Base-by-base conservation (phyloP, 2,888 invertebrate genomes). In the Leptopilina myrica region DNA sequence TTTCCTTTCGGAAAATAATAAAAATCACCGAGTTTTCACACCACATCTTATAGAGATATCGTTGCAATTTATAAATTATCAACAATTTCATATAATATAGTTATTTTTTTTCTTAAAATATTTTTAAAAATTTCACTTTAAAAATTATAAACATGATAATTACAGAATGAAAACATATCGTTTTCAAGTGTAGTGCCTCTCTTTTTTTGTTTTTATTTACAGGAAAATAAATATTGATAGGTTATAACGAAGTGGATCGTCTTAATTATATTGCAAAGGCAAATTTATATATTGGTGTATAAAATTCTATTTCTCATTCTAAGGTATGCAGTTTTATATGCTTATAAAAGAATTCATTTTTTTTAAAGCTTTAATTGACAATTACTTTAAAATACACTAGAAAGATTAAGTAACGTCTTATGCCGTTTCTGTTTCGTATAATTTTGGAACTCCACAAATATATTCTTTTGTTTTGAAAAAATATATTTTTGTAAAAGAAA, bases 281-380 rank as follows among this genome's bases (percentile, higher is more conserved):
- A 66, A 62, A 66, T 43, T 66, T 20, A 20, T 69, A 69, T 26
- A 69, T 20, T 46, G 69, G 26, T 69, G 69, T 69, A 69, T 20
- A 69, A 69, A 69, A 69, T 14, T 69, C 53, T 53, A 69, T 26
- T 69, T 69, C 62, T 62, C 53, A 14, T 69, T 69, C 69, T 69
- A 53, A 46, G 26, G 26, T 69, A 69, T 69, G 26, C 20, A 69
- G 69, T 69, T 69, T 46, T 49, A 49, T 49, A 69, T 69, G 26
- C 53, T 15, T 69, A 67, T 67, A 67, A 49, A 67, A 67, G 67
- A 67, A 67, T 67, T 46, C 46, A 33, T 67, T 67, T 20, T 67
- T 33, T 33, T 64, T 11, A 64, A 64, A 33, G 26, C 5, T 40
- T 64, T 64, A 65, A 65, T 65, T 65, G 65, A 43, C n/a, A 43